Evolutionary conservation across 2,888 invertebrate genomes (phyloP).

Genomic region (Rapana venosa): DNA sequence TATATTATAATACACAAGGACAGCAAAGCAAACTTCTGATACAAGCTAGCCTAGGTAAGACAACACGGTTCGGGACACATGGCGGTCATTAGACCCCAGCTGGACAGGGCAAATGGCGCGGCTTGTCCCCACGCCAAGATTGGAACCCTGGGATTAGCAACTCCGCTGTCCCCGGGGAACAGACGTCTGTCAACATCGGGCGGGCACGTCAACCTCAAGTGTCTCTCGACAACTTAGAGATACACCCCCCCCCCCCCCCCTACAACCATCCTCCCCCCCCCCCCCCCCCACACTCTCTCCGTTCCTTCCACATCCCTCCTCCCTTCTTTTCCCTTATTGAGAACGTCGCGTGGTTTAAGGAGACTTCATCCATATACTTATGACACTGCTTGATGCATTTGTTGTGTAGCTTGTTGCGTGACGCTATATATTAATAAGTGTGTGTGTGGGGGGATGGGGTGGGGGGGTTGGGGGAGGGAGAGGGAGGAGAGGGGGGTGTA

Average conservation of each 20-base stretch:
- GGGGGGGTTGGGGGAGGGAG: neutral
- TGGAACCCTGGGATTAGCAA: neutral
- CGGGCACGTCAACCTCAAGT: neutral
- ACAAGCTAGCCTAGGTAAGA: no score
- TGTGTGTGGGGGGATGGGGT: neutral
- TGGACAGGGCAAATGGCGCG: slow-evolving; percentile 9
- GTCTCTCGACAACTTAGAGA: neutral
- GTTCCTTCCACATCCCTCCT: neutral
- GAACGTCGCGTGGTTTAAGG: neutral
- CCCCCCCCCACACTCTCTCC: neutral
- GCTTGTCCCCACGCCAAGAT: slow-evolving; percentile 18
- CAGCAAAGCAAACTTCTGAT: no score
- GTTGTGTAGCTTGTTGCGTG: neutral
- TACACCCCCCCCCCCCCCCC: neutral
- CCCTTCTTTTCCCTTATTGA: neutral
- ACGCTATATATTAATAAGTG: neutral
- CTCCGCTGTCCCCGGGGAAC: neutral
- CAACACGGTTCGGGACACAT: slow-evolving; percentile 13
- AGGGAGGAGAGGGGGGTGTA: neutral
- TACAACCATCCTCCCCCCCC: neutral
- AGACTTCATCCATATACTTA: slow-evolving; percentile 25
- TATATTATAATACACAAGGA: no score
- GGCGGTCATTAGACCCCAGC: neutral
- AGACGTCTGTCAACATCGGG: neutral
- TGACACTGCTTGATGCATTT: slow-evolving; percentile 29